Percentiles rank a stretch among this genome's conserved stretches.
Evolutionary conservation across 2,113 vertebrate species (phyloP).

Genomic region (Protobothrops flavoviridis): DNA sequence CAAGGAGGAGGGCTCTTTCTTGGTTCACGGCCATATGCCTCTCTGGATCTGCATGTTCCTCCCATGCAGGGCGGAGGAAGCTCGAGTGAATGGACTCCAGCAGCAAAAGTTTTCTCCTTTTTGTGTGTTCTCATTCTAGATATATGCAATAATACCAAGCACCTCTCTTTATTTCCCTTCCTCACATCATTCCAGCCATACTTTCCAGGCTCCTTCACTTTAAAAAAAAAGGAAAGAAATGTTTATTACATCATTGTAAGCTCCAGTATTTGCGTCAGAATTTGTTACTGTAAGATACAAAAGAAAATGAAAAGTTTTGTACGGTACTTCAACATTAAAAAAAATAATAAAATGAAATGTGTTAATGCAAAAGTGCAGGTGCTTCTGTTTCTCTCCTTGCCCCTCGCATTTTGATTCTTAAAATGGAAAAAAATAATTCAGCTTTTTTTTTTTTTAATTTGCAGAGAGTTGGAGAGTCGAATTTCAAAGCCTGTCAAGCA

Average conservation of each 20-base stretch:
- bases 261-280: slow-evolving; percentile 73
- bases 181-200: slow-evolving; percentile 38
- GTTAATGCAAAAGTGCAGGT: background rate
- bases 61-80: background rate
- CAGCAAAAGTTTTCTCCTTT: background rate
- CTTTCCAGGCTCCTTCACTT: slow-evolving; percentile 45
- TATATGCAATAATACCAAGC: slow-evolving; percentile 52
- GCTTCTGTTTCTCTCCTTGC: background rate
- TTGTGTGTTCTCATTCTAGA: slow-evolving; percentile 31
- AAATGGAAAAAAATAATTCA: background rate
- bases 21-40: background rate
- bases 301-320: slow-evolving; percentile 63
- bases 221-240: slow-evolving; percentile 14
- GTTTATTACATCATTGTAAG: slow-evolving; percentile 62
- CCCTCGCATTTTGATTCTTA: background rate
- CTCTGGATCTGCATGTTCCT: background rate
- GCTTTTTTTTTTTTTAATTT: background rate
- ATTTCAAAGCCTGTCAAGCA: background rate
- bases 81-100: background rate
- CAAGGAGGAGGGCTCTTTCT: background rate
- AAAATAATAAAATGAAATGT: slow-evolving; percentile 61
- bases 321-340: slow-evolving; percentile 72
- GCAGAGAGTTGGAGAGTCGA: background rate
- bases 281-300: slow-evolving; percentile 73
- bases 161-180: slow-evolving; percentile 25